Evolutionary conservation across 2,888 invertebrate genomes (phyloP).

Genomic region (Fragum sueziense): DNA sequence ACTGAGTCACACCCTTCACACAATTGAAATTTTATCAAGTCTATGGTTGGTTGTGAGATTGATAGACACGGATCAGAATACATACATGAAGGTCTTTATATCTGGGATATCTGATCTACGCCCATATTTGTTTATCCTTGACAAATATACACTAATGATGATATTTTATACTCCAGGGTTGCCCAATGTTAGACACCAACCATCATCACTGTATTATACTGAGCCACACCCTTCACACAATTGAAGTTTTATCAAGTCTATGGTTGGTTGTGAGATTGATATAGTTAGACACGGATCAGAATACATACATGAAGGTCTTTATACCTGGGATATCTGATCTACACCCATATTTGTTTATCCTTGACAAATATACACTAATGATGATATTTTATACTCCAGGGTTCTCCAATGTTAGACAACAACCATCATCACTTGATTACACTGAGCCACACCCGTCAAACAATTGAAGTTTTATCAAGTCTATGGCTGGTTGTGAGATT

Average conservation of each 20-base stretch:
- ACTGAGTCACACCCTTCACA: background rate
- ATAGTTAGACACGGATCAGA: constrained; percentile 8
- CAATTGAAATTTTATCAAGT: background rate
- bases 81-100: background rate
- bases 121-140: constrained; percentile 30
- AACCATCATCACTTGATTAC: background rate
- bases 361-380: constrained; percentile 27
- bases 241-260: background rate
- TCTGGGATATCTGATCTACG: constrained; percentile 19
- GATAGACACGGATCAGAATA: constrained; percentile 6
- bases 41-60: background rate
- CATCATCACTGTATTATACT: background rate
- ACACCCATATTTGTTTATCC: constrained; percentile 32
- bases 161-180: no score
- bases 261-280: background rate
- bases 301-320: background rate
- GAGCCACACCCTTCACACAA: background rate
- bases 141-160: constrained; percentile 15
- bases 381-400: no score
- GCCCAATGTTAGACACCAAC: background rate
- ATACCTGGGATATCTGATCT: constrained; percentile 9
- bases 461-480: background rate
- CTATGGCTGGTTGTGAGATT: background rate
- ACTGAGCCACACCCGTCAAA: background rate
- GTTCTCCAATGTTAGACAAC: background rate